phyloP scores from a whole-genome alignment of 92 coral and sea anemone species.

The Parazoanthus swiftii region DNA sequence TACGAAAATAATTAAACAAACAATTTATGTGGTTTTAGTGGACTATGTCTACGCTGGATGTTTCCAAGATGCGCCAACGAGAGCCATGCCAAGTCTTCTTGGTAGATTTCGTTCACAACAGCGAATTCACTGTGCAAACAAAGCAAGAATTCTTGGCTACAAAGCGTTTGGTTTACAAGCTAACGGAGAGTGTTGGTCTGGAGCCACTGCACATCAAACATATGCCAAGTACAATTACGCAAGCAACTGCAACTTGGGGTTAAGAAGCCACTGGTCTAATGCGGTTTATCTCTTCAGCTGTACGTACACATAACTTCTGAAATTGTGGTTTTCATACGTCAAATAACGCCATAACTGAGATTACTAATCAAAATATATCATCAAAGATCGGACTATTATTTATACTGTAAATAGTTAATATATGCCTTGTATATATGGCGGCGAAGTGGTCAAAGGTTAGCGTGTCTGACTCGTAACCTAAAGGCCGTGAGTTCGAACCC shows the following conservation, averaged over 20 bases:
- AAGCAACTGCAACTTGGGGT: background rate
- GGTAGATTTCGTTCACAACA: background rate
- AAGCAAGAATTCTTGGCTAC: slow-evolving; percentile 15
- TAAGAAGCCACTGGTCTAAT: background rate
- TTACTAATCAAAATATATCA: too few relatives aligned
- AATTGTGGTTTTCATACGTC: background rate
- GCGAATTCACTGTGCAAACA: background rate
- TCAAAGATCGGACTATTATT: too few relatives aligned
- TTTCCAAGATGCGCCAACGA: background rate
- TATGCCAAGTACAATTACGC: background rate
- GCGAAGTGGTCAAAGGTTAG: too few relatives aligned
- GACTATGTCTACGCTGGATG: slow-evolving; percentile 19
- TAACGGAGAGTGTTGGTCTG: slow-evolving; percentile 11
- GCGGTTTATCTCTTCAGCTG: slow-evolving; percentile 14
- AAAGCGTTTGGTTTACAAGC: slow-evolving; percentile 19
- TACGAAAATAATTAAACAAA: too few relatives aligned
- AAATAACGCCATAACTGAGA: too few relatives aligned
- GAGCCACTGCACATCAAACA: background rate
- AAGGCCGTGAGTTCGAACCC: too few relatives aligned
- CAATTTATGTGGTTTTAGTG: background rate
- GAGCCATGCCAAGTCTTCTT: background rate
- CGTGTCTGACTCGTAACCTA: too few relatives aligned
- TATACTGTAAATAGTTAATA: too few relatives aligned
- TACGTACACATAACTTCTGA: background rate
- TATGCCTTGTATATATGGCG: too few relatives aligned